Conservation (phyloP, 2,797 vertebrate species). For the Discoglossus pictus region DNA sequence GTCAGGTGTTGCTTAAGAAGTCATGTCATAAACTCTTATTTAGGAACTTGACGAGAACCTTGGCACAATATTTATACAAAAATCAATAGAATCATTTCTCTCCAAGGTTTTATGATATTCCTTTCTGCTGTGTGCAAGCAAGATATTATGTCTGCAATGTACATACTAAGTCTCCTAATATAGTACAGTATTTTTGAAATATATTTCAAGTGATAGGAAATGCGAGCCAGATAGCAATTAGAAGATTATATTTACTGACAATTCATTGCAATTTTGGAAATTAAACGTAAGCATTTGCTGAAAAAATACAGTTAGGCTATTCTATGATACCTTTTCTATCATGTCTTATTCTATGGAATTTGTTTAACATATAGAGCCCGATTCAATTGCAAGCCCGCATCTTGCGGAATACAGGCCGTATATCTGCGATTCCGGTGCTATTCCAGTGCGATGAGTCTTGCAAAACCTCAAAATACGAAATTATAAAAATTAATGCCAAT, state of each 20-base stretch:
- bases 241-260: constrained; percentile 1
- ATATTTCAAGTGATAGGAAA: no score
- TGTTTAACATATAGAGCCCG: no score
- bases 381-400: no score
- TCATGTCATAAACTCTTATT: constrained; percentile 5
- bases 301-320: no score
- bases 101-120: neutral
- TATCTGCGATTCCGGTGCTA: no score
- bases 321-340: no score
- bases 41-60: constrained; percentile 6
- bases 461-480: no score
- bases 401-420: no score
- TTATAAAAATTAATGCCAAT: no score
- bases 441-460: no score
- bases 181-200: neutral
- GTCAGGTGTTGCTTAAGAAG: constrained; percentile 4
- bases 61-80: constrained; percentile 24
- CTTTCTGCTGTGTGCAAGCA: constrained; percentile 8
- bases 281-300: neutral
- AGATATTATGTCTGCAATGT: constrained; percentile 6
- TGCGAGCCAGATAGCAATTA: no score
- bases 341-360: no score
- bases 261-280: constrained; percentile 1
- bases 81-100: constrained; percentile 23
- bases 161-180: neutral